A percentile compares a stretch with the other conserved stretches of the same genome.
Conservation (phyloP, 2,888 invertebrate species). For the Zaprionus lineosus region DNA sequence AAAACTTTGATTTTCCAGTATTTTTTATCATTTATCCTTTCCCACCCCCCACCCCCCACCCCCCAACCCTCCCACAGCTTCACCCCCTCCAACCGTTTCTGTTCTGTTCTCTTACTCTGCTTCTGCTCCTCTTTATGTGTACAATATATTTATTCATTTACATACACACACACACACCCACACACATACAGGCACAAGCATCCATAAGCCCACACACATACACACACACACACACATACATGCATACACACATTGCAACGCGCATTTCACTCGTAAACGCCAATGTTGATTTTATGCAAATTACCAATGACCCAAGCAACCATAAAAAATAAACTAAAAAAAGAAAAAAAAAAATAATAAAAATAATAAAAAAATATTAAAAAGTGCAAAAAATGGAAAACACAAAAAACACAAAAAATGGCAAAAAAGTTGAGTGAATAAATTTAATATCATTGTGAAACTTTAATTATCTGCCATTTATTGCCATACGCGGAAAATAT, state of each 20-base stretch:
- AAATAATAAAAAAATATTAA: background rate
- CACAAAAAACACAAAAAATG: conserved; percentile 26
- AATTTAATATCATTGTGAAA: conserved; percentile 65
- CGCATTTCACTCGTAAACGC: conserved; percentile 58
- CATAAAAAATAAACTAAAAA: conserved; percentile 7
- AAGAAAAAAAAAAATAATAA: conserved; percentile 26
- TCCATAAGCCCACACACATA: no score
- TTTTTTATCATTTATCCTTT: no score
- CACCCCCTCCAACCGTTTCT: no score
- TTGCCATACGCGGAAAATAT: conserved; percentile 43
- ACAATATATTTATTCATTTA: no score
- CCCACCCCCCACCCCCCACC: no score
- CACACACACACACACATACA: conserved; percentile 23
- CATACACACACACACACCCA: conserved; percentile 11
- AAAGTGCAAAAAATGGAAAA: background rate
- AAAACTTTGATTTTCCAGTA: conserved; percentile 46
- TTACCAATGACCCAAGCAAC: conserved; percentile 27
- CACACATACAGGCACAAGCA: conserved; percentile 11
- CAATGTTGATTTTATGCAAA: conserved; percentile 77
- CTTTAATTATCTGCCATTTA: conserved; percentile 73
- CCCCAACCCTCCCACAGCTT: no score
- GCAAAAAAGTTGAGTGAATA: conserved; percentile 46
- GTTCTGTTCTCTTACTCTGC: conserved; percentile 3
- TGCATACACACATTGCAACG: background rate
- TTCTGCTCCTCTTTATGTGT: conserved; percentile 2